Conservation (phyloP, 2,888 invertebrate genomes). For the Macrophya alboannulata region DNA sequence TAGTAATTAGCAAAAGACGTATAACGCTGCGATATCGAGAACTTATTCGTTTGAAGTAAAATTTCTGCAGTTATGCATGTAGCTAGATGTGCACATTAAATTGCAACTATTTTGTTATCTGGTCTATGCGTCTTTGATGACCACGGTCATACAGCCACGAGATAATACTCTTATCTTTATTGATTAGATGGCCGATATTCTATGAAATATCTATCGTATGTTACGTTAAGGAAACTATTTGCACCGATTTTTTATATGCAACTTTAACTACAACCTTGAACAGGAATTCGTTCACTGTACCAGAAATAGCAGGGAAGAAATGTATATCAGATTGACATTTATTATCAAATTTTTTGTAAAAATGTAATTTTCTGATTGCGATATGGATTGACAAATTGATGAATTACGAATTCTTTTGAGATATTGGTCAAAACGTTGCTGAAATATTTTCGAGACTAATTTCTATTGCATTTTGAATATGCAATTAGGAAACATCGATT, state of each 20-base stretch:
- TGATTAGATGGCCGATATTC: background rate
- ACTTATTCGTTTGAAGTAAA: background rate
- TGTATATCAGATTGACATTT: background rate
- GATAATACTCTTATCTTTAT: background rate
- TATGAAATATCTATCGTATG: background rate
- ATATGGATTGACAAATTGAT: background rate
- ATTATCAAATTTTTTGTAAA: background rate
- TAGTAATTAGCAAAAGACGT: background rate
- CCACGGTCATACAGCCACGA: background rate
- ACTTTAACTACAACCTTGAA: background rate
- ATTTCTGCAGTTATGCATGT: background rate
- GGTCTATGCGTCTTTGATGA: background rate
- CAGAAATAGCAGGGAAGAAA: background rate
- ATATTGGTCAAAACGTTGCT: background rate
- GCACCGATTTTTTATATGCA: background rate
- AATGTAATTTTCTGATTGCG: background rate
- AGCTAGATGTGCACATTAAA: background rate
- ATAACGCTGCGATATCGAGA: background rate
- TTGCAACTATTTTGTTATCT: background rate
- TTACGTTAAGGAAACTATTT: background rate
- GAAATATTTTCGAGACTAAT: background rate
- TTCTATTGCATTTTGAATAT: too few relatives aligned
- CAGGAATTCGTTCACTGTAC: background rate
- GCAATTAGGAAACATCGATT: too few relatives aligned
- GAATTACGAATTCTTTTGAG: background rate